phyloP scores from a whole-genome alignment of 1,140 invertebrate species.

The Dryas iulia region DNA sequence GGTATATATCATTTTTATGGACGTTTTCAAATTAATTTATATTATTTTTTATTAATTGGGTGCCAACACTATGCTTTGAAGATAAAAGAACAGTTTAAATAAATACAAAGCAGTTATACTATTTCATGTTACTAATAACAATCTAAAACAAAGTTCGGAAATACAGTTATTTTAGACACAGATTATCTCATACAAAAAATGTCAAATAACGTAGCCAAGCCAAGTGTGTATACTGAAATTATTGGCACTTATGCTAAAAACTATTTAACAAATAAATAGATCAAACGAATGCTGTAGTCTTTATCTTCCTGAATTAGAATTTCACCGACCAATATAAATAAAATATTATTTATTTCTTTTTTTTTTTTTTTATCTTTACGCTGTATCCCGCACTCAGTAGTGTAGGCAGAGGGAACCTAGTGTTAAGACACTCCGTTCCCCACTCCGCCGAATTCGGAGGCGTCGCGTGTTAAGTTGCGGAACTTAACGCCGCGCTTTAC shows the following conservation, averaged over 20 bases:
- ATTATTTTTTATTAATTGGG: not conserved
- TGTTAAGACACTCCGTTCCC: no score
- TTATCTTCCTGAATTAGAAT: not conserved
- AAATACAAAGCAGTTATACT: not conserved
- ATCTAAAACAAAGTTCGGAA: not conserved
- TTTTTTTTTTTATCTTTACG: no score
- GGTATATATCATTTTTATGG: not conserved
- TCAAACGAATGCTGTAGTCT: not conserved
- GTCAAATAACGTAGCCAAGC: not conserved
- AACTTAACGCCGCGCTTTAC: no score
- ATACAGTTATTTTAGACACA: not conserved
- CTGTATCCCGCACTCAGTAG: no score
- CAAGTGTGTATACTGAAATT: not conserved
- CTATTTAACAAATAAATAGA: not conserved
- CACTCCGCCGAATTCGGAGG: no score
- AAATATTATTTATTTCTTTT: no score
- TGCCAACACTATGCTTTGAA: not conserved
- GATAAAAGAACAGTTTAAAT: not conserved
- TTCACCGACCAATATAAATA: no score
- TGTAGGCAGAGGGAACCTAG: no score
- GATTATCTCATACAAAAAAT: not conserved
- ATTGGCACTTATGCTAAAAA: constrained; percentile 5
- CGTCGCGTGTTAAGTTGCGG: no score
- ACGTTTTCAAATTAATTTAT: not conserved
- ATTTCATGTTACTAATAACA: not conserved